Percentiles rank a stretch among this genome's conserved stretches.
phyloP scores from a whole-genome alignment of 2,888 invertebrate species.

The Doris montereyensis region DNA sequence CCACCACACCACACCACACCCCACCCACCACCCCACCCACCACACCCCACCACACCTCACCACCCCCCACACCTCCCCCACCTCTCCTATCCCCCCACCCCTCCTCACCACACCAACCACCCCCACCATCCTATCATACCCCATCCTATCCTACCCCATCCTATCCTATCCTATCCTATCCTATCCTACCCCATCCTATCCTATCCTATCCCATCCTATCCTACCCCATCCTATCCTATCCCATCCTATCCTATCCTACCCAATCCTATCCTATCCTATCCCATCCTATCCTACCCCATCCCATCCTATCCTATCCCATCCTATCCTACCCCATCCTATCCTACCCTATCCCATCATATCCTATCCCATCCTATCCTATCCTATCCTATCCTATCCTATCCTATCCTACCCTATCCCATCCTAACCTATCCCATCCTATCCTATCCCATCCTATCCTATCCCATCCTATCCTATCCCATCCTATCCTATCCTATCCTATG shows the following conservation, averaged over 20 bases:
- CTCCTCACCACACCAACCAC: background rate
- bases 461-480: background rate
- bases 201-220: slow-evolving; percentile 25
- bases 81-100: background rate
- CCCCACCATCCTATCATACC: slow-evolving; percentile 8
- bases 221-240: slow-evolving; percentile 11
- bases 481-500: slow-evolving; percentile 8
- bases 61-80: no score
- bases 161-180: slow-evolving; percentile 16
- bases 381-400: slow-evolving; percentile 18
- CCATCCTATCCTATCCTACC: slow-evolving; percentile 25
- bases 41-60: no score
- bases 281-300: slow-evolving; percentile 1
- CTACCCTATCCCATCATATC: slow-evolving; percentile 12
- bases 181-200: slow-evolving; percentile 23
- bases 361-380: background rate
- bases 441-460: background rate
- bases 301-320: slow-evolving; percentile 4
- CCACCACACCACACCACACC: no score
- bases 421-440: background rate
- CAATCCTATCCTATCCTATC: slow-evolving; percentile 31
- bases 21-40: no score
- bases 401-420: slow-evolving; percentile 10
- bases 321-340: slow-evolving; percentile 25
- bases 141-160: slow-evolving; percentile 25